Conservation (phyloP, 2,113 vertebrate genomes). For the Campylomormyrus numenius region DNA sequence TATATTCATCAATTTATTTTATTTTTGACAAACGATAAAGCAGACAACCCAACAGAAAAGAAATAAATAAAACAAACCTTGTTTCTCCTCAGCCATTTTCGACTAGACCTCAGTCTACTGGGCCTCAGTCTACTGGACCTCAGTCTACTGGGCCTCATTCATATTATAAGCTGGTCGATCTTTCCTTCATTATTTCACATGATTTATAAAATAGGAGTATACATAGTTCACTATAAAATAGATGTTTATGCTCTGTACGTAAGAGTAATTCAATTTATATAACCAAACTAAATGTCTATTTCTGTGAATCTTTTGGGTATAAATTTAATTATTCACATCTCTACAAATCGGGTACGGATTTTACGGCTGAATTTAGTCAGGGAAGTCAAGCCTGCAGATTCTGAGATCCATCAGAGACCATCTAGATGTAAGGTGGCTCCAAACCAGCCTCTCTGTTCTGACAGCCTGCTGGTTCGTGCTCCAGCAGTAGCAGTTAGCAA, state of each 20-base stretch:
- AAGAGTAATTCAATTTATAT: constrained; percentile 51
- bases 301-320: constrained; percentile 43
- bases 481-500: background rate
- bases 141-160: background rate
- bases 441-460: background rate
- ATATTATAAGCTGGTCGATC: constrained; percentile 29
- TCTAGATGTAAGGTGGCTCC: background rate
- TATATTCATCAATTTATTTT: constrained; percentile 46
- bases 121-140: background rate
- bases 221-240: constrained; percentile 58
- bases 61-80: constrained; percentile 32
- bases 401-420: background rate
- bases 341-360: constrained; percentile 29
- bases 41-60: constrained; percentile 35
- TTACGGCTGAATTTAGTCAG: background rate
- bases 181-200: constrained; percentile 55
- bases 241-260: constrained; percentile 51
- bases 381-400: background rate
- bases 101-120: background rate
- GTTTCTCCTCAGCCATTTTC: constrained; percentile 38
- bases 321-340: constrained; percentile 28
- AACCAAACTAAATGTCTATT: constrained; percentile 50
- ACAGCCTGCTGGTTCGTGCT: background rate
- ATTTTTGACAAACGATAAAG: constrained; percentile 46
- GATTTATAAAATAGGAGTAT: constrained; percentile 60